Evolutionary conservation across 2,797 vertebrate species (phyloP), one percentile per base, ranked within the genome.

Genomic region (Falco berigora): DNA sequence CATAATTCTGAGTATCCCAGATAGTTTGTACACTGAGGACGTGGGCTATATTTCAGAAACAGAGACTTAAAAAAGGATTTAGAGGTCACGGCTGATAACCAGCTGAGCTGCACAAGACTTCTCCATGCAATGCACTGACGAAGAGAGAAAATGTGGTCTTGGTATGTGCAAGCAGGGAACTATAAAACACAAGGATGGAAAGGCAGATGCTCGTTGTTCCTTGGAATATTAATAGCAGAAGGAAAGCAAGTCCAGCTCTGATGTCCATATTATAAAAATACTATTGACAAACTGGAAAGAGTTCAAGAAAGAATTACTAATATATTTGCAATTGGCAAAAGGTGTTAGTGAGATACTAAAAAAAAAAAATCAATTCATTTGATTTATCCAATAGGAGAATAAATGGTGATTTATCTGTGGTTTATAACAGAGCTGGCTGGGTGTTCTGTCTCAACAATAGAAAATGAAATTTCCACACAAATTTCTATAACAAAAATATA

Each of bases 401-500:
- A 76, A 87, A 90, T 80, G 34, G 38, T 79, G 64, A 77, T 90
- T 92, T 94, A 10, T 72, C 47, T 91, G 72, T 49, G 75, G 72
- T 78, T 95, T 89, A 38, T 78, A 91, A 72, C 24, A 80, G 46
- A 67, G 14, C 34, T 92, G 81, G 49, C 36, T 86, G 75, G 20
- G 34, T 86, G 72, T 83, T 95, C 72, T 75, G 38, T 78, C 49
- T 94, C 69, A 96, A 86, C 61, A 96, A 96, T n/a, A 80, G 84
- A 94, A 95, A 93, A 96, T 79, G 4, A 91, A 89, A 83, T 93
- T 95, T 97, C 77, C 72, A 85, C 74, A 72, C 19, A 71, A 50
- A 83, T 55, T 83, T 93, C 62, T 87, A 42, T 86, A 63, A 73
- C 91, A 63, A 92, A 88, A 89, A 90, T 89, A 56, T 93, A 88